Percentiles rank a stretch among this genome's conserved stretches.
phyloP scores from a whole-genome alignment of 2,113 vertebrate genomes.

The Anolis sagrei region DNA sequence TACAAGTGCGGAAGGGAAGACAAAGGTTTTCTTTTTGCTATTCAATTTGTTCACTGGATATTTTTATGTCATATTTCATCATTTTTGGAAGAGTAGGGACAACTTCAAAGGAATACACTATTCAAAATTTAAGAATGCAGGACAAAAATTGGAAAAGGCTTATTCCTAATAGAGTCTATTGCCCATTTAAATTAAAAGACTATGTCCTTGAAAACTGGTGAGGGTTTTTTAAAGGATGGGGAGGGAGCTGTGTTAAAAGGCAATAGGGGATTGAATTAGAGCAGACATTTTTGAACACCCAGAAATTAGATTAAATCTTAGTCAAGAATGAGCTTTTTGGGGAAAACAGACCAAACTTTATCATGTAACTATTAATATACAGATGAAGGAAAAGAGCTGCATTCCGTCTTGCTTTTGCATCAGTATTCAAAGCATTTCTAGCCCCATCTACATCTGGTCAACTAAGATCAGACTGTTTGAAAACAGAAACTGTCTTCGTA shows the following conservation, averaged over 20 bases:
- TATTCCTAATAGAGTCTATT: background rate
- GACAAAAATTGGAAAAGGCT: background rate
- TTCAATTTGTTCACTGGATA: conserved; percentile 34
- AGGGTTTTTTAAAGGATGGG: background rate
- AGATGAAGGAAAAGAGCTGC: background rate
- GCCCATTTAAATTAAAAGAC: background rate
- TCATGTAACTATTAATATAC: background rate
- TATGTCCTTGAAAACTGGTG: background rate
- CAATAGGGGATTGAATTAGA: background rate
- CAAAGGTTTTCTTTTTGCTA: conserved; percentile 39
- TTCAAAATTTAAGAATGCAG: background rate
- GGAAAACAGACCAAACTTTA: background rate
- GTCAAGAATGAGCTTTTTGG: background rate
- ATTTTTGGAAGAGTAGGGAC: background rate
- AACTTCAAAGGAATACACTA: background rate
- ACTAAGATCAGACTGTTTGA: background rate
- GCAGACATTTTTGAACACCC: background rate
- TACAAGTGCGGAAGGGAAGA: conserved; percentile 30
- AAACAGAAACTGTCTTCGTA: background rate
- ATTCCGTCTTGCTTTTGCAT: background rate
- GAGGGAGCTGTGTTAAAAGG: background rate
- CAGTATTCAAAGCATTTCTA: background rate
- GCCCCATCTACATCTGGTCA: no score
- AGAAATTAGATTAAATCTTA: background rate
- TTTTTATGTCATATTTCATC: background rate